A percentile compares a stretch with the other conserved stretches of the same genome.
Conservation (phyloP, 2,888 invertebrate genomes). For the Mesochorus sp. region DNA sequence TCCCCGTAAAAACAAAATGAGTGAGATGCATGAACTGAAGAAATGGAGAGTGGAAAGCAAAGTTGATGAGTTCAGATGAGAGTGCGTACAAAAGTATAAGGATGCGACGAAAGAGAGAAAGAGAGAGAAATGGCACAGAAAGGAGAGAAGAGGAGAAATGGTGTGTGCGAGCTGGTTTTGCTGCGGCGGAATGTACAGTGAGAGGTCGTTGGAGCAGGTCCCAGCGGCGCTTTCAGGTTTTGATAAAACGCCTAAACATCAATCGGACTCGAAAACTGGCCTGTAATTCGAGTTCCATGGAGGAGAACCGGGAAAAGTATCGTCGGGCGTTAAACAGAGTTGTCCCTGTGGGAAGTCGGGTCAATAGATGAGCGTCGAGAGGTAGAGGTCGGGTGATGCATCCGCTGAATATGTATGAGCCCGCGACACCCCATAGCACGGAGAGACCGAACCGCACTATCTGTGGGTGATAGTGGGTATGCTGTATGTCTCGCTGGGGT, state of each 20-base stretch:
- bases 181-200: constrained; percentile 49
- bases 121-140: constrained; percentile 4
- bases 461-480: constrained; percentile 81
- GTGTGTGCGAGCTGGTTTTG: constrained; percentile 23
- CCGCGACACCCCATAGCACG: constrained; percentile 81
- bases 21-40: constrained; percentile 18
- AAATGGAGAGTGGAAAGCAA: constrained; percentile 49
- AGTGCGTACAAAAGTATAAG: constrained; percentile 29
- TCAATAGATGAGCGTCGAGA: constrained; percentile 78
- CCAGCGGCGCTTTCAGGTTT: constrained; percentile 74
- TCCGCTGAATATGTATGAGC: constrained; percentile 87
- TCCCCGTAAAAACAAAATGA: constrained; percentile 15
- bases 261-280: constrained; percentile 80
- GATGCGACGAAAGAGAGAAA: constrained; percentile 33
- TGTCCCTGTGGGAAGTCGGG: constrained; percentile 71
- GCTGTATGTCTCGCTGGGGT: constrained; percentile 79
- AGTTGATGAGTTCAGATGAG: constrained; percentile 51
- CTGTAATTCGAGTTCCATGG: constrained; percentile 79
- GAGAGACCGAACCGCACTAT: constrained; percentile 79
- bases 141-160: constrained; percentile 12
- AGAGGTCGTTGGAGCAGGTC: constrained; percentile 66
- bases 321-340: constrained; percentile 68
- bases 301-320: constrained; percentile 73
- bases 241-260: constrained; percentile 80
- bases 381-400: constrained; percentile 83